These are phyloP conservation scores for Numenius phaeopus DNA, from an alignment of 2,797 vertebrate species.

Conservation along the genomic window DNA sequence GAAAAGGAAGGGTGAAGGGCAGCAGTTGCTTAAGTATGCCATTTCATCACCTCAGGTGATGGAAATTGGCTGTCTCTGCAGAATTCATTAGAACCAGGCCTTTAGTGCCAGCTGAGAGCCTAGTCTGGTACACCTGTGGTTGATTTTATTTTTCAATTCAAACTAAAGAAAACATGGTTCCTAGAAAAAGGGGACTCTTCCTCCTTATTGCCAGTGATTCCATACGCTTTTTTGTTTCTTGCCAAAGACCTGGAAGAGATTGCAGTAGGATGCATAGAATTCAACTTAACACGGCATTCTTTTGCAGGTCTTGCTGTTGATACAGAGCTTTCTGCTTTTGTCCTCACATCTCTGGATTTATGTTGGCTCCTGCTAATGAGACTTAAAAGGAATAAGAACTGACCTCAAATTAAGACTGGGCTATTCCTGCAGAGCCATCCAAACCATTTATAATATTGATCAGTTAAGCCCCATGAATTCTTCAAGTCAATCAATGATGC, in stretches of 20 bases:
- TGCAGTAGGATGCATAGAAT: not conserved
- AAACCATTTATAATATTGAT: constrained; percentile 51
- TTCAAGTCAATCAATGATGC: constrained; percentile 39
- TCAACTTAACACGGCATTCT: not conserved
- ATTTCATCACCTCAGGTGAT: not conserved
- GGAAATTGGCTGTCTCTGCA: not conserved
- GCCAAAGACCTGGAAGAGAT: not conserved
- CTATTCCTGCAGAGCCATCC: constrained; percentile 45
- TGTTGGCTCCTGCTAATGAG: constrained; percentile 36
- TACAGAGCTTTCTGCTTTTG: constrained; percentile 37
- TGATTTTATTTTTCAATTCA: not conserved
- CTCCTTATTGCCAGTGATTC: not conserved
- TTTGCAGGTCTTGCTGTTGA: not conserved
- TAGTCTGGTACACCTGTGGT: not conserved
- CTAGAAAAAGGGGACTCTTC: not conserved
- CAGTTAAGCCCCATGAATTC: constrained; percentile 53
- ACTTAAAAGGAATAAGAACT: constrained; percentile 29
- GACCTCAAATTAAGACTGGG: constrained; percentile 55
- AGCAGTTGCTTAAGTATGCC: not conserved
- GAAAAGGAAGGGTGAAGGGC: not conserved
- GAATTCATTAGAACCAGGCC: not conserved
- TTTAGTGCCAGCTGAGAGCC: not conserved
- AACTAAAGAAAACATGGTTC: not conserved
- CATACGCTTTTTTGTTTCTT: not conserved
- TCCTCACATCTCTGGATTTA: not conserved